Evolutionary conservation across 2,113 vertebrate genomes (phyloP).

Genomic region (Blennius ocellaris): DNA sequence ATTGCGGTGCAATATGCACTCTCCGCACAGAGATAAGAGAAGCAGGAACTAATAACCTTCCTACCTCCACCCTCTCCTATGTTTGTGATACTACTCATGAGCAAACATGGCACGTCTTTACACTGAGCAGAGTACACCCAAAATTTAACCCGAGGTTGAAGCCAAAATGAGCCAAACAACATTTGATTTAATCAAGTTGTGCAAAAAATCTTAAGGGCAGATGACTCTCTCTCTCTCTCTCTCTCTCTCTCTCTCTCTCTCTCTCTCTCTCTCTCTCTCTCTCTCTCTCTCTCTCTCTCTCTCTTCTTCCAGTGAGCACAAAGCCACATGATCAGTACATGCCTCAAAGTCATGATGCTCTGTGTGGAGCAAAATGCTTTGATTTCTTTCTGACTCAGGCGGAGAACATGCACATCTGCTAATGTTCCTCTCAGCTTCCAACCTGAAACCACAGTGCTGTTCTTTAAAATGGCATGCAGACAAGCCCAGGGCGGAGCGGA

Average conservation of each 20-base stretch:
- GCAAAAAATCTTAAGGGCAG: slow-evolving; percentile 23
- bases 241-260: no score
- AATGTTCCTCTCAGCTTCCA: slow-evolving; percentile 41
- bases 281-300: neutral
- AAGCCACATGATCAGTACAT: slow-evolving; percentile 16
- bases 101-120: neutral
- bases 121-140: slow-evolving; percentile 2
- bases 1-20: slow-evolving; percentile 32
- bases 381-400: slow-evolving; percentile 45
- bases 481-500: slow-evolving; percentile 40
- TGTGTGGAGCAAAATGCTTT: slow-evolving; percentile 51
- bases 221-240: neutral
- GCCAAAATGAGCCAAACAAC: slow-evolving; percentile 35
- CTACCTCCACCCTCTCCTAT: slow-evolving; percentile 7
- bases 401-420: slow-evolving; percentile 57
- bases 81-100: slow-evolving; percentile 27
- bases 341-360: slow-evolving; percentile 49
- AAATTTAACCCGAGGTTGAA: slow-evolving; percentile 11
- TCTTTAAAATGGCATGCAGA: slow-evolving; percentile 41
- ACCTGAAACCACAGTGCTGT: slow-evolving; percentile 44
- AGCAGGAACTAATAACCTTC: slow-evolving; percentile 43
- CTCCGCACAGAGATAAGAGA: slow-evolving; percentile 40
- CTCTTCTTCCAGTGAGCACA: slow-evolving; percentile 18
- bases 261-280: no score
- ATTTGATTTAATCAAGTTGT: slow-evolving; percentile 45